Evolutionary conservation across 2,797 vertebrate species (phyloP), one percentile per base, ranked within the genome.

Genomic region (Amazonetta brasiliensis): DNA sequence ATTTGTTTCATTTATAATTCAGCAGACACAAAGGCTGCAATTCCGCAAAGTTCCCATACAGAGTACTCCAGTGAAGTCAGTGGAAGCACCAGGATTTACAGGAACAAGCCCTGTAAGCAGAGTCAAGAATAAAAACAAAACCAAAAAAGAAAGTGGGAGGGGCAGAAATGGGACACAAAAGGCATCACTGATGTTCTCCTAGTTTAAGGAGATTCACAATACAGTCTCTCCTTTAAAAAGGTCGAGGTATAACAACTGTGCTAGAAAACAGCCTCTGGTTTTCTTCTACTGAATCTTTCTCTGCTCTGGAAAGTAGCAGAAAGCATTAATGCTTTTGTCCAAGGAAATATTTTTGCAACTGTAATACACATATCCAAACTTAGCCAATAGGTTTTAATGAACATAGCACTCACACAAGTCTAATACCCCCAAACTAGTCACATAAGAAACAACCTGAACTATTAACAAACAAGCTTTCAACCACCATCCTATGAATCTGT

Each of bases 1-100:
- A 69, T 91, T 81, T 76, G 16, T 52, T 76, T 95, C 74, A 90
- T 96, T 64, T 92, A 91, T 96, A 94, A 97, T 96, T 94, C 85
- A 97, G 83, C 33, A 92, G 33, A 54, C 26, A 66, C 28, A 79
- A 84, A 84, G 46, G 7, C 33, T 69, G 9, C 15, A 76, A 56
- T 76, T 91, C 79, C 50, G 43, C 31, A 50, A 73, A 68, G 71
- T 74, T 86, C 23, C 67, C 63, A 67, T 55, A 31, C 67, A 71
- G 66, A 67, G 28, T 43, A 71, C 22, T 22, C 35, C 44, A 60
- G 43, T 2, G 3, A 81, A 96, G 55, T 31, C 83, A 84, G 63
- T 12, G 8, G 18, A 90, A 94, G 62, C 18, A 48, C 1, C 0
- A 78, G 30, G 28, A 90, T 60, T 94, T 93, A 95, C 35, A 7